These are phyloP conservation scores for Lepetodrilus schrolli DNA, from an alignment of 2,888 invertebrate genomes.

Conservation along the genomic window DNA sequence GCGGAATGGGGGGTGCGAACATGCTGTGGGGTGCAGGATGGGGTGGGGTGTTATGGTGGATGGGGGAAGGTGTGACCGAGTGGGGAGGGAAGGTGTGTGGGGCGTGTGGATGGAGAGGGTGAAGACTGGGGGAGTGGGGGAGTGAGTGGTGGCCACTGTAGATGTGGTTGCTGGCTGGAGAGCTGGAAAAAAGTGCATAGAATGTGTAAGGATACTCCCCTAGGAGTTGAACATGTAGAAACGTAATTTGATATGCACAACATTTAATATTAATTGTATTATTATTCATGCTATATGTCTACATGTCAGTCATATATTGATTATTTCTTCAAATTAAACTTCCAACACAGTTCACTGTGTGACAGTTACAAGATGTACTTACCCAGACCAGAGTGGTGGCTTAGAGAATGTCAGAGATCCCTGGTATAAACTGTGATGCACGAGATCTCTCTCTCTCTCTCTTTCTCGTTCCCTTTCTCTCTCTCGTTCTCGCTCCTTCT, in stretches of 20 bases:
- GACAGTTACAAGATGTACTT: neutral
- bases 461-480: conserved; percentile 30
- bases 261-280: too few species aligned
- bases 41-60: conserved; percentile 42
- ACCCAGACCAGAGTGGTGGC: conserved; percentile 32
- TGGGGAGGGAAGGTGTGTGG: conserved; percentile 41
- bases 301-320: too few species aligned
- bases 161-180: conserved; percentile 16
- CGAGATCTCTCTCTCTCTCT: conserved; percentile 9
- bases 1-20: conserved; percentile 65
- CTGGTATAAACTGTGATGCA: conserved; percentile 42
- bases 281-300: too few species aligned
- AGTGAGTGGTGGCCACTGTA: conserved; percentile 33
- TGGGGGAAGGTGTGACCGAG: conserved; percentile 40
- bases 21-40: conserved; percentile 48
- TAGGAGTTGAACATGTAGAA: too few species aligned
- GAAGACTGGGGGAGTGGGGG: conserved; percentile 26
- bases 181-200: too few species aligned
- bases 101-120: conserved; percentile 33
- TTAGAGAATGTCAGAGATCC: conserved; percentile 49
- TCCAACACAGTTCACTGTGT: too few species aligned
- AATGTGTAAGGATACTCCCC: too few species aligned
- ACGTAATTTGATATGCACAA: too few species aligned
- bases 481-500: conserved; percentile 17
- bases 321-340: too few species aligned